Percentiles rank a stretch among this genome's conserved stretches.
phyloP scores from a whole-genome alignment of 2,113 vertebrate species.

The Malurus cyaneus region DNA sequence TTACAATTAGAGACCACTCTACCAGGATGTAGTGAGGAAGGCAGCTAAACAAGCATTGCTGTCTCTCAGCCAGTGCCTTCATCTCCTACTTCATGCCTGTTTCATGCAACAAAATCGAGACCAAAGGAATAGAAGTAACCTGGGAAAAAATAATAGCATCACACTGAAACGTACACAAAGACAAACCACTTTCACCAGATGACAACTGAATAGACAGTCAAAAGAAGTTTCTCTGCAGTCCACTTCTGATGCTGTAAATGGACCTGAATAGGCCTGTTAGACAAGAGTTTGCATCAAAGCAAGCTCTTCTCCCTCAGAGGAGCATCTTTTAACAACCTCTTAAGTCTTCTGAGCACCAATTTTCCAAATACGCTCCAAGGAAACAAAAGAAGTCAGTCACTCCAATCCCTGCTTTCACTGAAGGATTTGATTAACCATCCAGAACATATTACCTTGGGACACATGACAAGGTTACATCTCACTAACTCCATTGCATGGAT shows the following conservation, averaged over 20 bases:
- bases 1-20: neutral
- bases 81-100: neutral
- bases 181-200: neutral
- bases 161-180: fast-evolving
- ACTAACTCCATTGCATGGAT: neutral
- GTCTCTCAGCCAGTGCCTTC: neutral
- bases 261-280: neutral
- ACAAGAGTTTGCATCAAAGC: neutral
- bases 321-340: neutral
- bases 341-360: neutral
- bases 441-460: neutral
- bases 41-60: neutral
- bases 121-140: neutral
- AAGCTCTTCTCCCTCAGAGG: neutral
- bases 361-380: neutral
- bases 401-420: neutral
- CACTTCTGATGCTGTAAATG: neutral
- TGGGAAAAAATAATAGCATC: neutral
- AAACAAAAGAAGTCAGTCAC: neutral
- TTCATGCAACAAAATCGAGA: neutral
- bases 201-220: neutral
- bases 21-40: neutral
- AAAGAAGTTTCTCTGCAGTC: neutral
- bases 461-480: neutral
- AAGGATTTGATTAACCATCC: constrained; percentile 29